Conservation (phyloP, 2,888 invertebrate genomes). For the Athalia circularis region DNA sequence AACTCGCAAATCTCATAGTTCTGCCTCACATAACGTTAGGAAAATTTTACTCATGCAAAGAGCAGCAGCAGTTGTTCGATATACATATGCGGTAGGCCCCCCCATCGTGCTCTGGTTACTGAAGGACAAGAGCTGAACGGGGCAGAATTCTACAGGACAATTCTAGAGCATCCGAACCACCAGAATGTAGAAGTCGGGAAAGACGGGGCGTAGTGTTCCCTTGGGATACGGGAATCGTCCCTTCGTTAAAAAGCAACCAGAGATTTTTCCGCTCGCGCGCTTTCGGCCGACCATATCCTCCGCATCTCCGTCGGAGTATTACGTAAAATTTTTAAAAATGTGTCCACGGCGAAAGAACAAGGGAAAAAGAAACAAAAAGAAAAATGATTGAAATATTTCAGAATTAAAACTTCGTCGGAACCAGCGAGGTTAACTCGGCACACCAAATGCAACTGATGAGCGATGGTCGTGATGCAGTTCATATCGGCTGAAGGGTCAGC, state of each 20-base stretch:
- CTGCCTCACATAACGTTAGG: background rate
- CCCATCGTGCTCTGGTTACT: conserved; percentile 9
- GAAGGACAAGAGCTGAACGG: background rate
- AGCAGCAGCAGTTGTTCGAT: conserved; percentile 1
- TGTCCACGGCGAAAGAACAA: background rate
- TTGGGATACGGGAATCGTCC: conserved; percentile 25
- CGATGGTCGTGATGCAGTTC: background rate
- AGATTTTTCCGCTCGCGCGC: background rate
- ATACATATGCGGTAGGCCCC: background rate
- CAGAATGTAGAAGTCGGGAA: background rate
- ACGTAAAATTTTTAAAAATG: conserved; percentile 3
- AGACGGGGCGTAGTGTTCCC: background rate
- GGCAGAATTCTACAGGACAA: too few species aligned
- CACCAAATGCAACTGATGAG: background rate
- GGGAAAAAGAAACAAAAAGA: background rate
- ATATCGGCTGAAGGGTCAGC: background rate
- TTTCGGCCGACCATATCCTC: background rate
- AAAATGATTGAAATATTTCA: background rate
- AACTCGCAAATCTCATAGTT: background rate
- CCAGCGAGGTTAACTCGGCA: too few species aligned
- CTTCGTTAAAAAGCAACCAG: conserved; percentile 32
- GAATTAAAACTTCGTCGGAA: too few species aligned
- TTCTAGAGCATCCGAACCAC: background rate
- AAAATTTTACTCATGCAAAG: background rate
- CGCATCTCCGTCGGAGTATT: background rate